Evolutionary conservation across 2,113 vertebrate genomes (phyloP).

Genomic region (Petaurus breviceps): DNA sequence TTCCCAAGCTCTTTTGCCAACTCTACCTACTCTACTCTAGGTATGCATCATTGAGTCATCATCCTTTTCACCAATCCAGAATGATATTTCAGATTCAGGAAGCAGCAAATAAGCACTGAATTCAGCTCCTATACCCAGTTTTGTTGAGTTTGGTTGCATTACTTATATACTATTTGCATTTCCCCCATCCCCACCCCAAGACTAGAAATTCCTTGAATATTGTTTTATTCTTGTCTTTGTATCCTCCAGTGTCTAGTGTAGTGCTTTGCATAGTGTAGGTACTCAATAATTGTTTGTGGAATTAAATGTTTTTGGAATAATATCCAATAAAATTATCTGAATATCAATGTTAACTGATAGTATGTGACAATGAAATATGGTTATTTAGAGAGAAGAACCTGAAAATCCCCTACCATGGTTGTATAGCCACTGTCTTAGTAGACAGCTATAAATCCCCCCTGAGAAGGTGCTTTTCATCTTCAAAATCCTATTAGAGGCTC

Average conservation of each 20-base stretch:
- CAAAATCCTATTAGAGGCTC: neutral
- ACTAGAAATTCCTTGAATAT: neutral
- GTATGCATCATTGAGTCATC: neutral
- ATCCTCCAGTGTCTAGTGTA: neutral
- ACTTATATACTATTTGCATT: neutral
- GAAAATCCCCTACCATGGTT: neutral
- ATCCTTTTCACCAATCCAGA: neutral
- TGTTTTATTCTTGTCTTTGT: neutral
- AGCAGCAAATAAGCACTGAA: neutral
- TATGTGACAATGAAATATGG: neutral
- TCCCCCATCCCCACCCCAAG: neutral
- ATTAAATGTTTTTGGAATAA: neutral
- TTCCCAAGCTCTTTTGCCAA: neutral
- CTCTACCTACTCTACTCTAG: neutral
- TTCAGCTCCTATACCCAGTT: neutral
- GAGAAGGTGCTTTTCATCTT: conserved; percentile 8
- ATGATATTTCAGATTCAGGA: neutral
- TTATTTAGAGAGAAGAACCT: neutral
- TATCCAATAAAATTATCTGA: neutral
- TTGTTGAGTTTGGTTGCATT: neutral
- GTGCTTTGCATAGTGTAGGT: neutral
- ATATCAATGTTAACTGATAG: neutral
- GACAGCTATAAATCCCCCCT: neutral
- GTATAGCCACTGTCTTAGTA: neutral
- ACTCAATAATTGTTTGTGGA: neutral